A percentile compares a stretch with the other conserved stretches of the same genome.
These are phyloP conservation scores for Xiphydria camelus DNA, from an alignment of 2,888 invertebrate genomes.

Conservation along the genomic window DNA sequence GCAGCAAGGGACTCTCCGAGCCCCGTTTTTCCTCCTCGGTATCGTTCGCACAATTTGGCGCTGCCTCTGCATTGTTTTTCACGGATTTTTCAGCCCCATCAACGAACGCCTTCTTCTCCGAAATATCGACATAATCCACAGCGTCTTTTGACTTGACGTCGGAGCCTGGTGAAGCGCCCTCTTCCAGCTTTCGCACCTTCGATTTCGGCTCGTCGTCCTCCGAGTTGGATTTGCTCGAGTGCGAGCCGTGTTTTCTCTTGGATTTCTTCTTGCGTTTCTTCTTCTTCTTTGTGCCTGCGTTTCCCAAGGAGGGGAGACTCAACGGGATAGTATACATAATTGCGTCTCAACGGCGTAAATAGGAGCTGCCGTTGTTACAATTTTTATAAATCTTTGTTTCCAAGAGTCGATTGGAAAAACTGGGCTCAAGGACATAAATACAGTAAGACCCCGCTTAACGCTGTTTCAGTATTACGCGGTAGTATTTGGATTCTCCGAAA, in stretches of 20 bases:
- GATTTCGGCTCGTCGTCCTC: constrained; percentile 34
- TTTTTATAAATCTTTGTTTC: too few relatives aligned
- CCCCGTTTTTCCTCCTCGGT: constrained; percentile 32
- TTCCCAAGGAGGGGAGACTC: too few relatives aligned
- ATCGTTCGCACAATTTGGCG: constrained; percentile 55
- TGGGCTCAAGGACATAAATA: too few relatives aligned
- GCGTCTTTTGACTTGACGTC: constrained; percentile 25
- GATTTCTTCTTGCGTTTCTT: constrained; percentile 52
- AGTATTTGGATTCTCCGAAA: too few relatives aligned
- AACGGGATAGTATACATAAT: too few relatives aligned
- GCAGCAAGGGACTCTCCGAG: constrained; percentile 34
- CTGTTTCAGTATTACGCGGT: too few relatives aligned
- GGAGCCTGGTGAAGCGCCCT: constrained; percentile 7
- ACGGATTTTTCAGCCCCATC: constrained; percentile 19
- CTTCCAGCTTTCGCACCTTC: constrained; percentile 27
- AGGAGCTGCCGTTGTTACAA: too few relatives aligned
- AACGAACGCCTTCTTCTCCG: constrained; percentile 13
- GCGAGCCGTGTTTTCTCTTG: constrained; percentile 46
- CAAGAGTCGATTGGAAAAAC: too few relatives aligned
- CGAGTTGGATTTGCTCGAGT: constrained; percentile 31
- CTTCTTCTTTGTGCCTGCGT: constrained; percentile 44
- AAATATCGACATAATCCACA: constrained; percentile 19
- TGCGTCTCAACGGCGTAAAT: too few relatives aligned
- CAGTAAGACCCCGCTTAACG: too few relatives aligned
- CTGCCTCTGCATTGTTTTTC: constrained; percentile 24